Evolutionary conservation across 2,888 invertebrate genomes (phyloP).

Genomic region (Leptarthrus brevirostris): DNA sequence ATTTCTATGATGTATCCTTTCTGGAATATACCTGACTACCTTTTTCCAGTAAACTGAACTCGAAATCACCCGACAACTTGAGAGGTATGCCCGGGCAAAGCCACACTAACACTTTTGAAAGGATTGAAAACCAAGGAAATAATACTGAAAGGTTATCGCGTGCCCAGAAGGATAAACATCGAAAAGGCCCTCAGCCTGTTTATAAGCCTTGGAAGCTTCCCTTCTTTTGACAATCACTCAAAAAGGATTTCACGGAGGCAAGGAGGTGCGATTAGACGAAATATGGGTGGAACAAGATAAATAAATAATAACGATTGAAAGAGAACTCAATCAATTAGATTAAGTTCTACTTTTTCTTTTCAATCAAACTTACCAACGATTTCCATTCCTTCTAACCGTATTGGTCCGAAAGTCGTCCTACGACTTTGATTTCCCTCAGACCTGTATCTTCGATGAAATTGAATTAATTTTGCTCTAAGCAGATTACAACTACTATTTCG

Average conservation of each 20-base stretch:
- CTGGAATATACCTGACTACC: not conserved
- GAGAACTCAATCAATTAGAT: conserved; percentile 42
- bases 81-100: not conserved
- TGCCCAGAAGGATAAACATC: conserved; percentile 36
- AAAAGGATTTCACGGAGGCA: conserved; percentile 36
- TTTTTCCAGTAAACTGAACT: conserved; percentile 34
- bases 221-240: conserved; percentile 44
- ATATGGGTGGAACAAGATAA: conserved; percentile 24
- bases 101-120: not conserved
- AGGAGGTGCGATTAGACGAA: conserved; percentile 34
- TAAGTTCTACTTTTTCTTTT: not conserved
- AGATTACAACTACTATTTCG: conserved; percentile 15
- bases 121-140: conserved; percentile 30
- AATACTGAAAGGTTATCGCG: conserved; percentile 46
- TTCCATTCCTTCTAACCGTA: not conserved
- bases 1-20: conserved; percentile 31
- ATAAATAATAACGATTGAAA: conserved; percentile 40
- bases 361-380: not conserved
- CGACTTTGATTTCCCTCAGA: conserved; percentile 28
- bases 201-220: not conserved
- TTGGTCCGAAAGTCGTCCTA: too few species aligned
- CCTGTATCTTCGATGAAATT: conserved; percentile 7
- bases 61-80: not conserved
- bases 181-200: not conserved
- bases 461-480: conserved; percentile 45